Conservation (phyloP, 2,797 vertebrate genomes). For the Odontamblyopus rebecca region DNA sequence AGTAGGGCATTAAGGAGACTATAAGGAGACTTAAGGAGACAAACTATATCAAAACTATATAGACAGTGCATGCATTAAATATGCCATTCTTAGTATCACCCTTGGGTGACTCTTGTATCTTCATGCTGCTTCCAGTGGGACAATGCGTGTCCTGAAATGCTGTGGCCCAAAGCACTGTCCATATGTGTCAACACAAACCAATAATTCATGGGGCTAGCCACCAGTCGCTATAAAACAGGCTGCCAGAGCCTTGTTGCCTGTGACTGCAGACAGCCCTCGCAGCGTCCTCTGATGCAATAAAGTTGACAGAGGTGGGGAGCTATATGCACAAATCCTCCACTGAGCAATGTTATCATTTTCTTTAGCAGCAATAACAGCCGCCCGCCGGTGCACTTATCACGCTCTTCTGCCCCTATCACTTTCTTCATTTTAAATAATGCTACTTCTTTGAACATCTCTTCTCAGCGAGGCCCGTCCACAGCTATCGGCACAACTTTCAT, state of each 20-base stretch:
- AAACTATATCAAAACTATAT: background rate
- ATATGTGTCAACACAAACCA: conserved; percentile 9
- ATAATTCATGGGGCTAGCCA: conserved; percentile 20
- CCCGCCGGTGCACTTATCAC: conserved; percentile 46
- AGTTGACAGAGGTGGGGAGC: conserved; percentile 35
- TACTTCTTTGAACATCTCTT: conserved; percentile 52
- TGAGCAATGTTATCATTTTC: conserved; percentile 58
- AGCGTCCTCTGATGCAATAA: conserved; percentile 48
- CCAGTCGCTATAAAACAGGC: conserved; percentile 22
- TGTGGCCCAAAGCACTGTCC: conserved; percentile 19
- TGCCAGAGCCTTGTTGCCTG: conserved; percentile 26
- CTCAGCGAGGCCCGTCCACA: conserved; percentile 13
- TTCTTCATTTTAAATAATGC: conserved; percentile 54
- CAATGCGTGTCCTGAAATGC: conserved; percentile 9
- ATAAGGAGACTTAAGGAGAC: no score
- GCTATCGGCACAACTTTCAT: conserved; percentile 15
- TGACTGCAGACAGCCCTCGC: conserved; percentile 35
- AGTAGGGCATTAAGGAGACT: background rate
- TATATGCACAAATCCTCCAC: conserved; percentile 50
- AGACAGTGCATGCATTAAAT: conserved; percentile 57
- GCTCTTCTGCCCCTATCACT: conserved; percentile 47
- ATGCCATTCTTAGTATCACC: conserved; percentile 24
- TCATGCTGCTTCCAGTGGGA: conserved; percentile 12
- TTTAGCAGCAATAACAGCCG: conserved; percentile 54
- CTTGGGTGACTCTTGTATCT: conserved; percentile 19